These are phyloP conservation scores for Frieseomelitta varia DNA, from an alignment of 1,140 invertebrate species.

Conservation along the genomic window DNA sequence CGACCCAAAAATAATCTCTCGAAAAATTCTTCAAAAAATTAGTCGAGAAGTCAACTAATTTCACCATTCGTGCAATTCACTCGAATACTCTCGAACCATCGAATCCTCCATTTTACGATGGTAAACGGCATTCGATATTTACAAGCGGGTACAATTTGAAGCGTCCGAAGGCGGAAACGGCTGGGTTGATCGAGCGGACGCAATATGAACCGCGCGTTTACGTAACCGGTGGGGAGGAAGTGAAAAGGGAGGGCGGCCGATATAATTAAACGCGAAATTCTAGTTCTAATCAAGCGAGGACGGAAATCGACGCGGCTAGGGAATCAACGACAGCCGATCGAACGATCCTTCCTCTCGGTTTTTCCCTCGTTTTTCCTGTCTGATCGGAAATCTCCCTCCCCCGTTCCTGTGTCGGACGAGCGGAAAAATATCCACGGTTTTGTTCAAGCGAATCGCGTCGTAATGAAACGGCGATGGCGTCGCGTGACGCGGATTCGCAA, in stretches of 20 bases:
- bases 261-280: conserved; percentile 58
- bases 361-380: neutral
- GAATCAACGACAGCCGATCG: neutral
- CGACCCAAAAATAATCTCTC: too few species aligned
- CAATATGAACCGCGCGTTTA: conserved; percentile 27
- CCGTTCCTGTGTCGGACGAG: neutral
- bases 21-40: neutral
- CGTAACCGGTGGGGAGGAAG: neutral
- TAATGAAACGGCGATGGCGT: neutral
- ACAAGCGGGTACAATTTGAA: neutral
- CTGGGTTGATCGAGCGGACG: neutral
- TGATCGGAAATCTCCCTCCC: neutral
- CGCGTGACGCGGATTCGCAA: neutral
- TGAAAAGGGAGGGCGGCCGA: too few species aligned
- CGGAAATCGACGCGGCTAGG: neutral
- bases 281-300: conserved; percentile 41
- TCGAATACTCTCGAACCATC: neutral
- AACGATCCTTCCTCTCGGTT: conserved; percentile 20
- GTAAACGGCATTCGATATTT: neutral
- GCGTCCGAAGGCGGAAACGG: neutral
- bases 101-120: neutral
- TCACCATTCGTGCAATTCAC: too few species aligned
- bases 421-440: neutral
- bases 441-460: conserved; percentile 28
- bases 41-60: neutral